Conservation (phyloP, 2,113 vertebrate species). For the Scomber scombrus region DNA sequence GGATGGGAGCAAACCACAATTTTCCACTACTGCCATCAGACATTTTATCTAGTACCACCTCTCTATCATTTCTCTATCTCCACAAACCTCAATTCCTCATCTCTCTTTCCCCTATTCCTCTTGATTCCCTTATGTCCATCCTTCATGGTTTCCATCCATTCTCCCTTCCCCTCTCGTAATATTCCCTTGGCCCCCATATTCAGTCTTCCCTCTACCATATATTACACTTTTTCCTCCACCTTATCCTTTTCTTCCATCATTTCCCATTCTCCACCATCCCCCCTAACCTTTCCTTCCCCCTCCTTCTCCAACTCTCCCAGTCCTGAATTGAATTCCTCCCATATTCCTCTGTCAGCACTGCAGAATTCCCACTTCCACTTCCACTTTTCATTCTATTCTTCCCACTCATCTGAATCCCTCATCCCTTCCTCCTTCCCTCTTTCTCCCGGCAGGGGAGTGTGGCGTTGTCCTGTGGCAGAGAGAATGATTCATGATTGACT, state of each 20-base stretch:
- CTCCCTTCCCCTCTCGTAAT: no score
- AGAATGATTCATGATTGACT: constrained; percentile 84
- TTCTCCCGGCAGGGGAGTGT: constrained; percentile 30
- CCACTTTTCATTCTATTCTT: constrained; percentile 11
- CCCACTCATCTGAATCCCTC: not conserved
- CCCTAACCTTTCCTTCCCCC: not conserved
- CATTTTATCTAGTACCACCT: not conserved
- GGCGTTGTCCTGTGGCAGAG: constrained; percentile 60
- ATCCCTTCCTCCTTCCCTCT: constrained; percentile 5
- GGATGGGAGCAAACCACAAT: not conserved
- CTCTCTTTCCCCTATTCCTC: not conserved
- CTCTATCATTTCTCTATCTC: not conserved
- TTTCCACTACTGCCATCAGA: not conserved
- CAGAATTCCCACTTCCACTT: not conserved
- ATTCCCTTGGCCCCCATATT: not conserved
- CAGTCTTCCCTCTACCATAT: constrained; percentile 3
- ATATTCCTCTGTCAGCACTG: constrained; percentile 34
- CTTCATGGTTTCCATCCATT: not conserved
- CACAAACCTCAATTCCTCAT: not conserved
- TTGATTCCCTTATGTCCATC: constrained; percentile 9
- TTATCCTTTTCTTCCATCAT: not conserved
- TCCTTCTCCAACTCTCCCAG: not conserved
- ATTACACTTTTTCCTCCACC: not conserved
- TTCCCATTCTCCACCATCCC: not conserved
- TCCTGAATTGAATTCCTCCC: constrained; percentile 7